These are phyloP conservation scores for Agrotis segetum DNA, from an alignment of 2,888 invertebrate species.

Conservation along the genomic window DNA sequence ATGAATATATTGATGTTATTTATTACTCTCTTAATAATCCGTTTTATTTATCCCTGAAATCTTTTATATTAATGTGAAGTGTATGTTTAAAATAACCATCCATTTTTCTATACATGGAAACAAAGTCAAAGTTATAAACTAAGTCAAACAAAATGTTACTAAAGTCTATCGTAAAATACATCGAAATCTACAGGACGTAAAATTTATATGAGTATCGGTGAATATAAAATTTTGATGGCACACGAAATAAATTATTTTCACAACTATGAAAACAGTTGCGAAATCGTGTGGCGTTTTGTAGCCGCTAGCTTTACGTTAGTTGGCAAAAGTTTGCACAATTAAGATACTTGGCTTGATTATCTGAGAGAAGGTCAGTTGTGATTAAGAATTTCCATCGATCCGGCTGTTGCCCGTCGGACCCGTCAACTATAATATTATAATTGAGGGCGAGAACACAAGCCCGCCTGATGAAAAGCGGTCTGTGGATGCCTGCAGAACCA, in stretches of 20 bases:
- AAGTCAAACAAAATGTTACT: background rate
- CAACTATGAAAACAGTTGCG: background rate
- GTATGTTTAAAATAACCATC: too few relatives aligned
- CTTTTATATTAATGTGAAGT: too few relatives aligned
- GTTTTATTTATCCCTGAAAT: too few relatives aligned
- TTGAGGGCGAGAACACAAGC: too few relatives aligned
- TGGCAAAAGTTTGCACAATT: background rate
- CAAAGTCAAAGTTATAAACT: background rate
- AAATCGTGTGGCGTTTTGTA: background rate
- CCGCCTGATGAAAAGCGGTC: too few relatives aligned
- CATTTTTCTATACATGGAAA: background rate
- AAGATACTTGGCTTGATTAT: background rate
- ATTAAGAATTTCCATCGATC: background rate
- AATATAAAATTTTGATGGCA: conserved; percentile 14
- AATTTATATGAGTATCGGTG: conserved; percentile 3
- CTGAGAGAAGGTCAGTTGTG: background rate
- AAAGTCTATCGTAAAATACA: conserved; percentile 3
- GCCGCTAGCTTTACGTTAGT: background rate
- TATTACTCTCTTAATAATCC: background rate
- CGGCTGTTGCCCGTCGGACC: too few relatives aligned
- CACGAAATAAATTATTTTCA: background rate
- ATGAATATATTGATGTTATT: background rate
- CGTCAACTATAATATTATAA: too few relatives aligned
- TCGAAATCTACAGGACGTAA: conserved; percentile 6
- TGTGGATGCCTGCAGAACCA: too few relatives aligned